Percentiles rank a stretch among this genome's conserved stretches.
Conservation (phyloP, 2,888 invertebrate species). For the Ceratothoa steindachneri region DNA sequence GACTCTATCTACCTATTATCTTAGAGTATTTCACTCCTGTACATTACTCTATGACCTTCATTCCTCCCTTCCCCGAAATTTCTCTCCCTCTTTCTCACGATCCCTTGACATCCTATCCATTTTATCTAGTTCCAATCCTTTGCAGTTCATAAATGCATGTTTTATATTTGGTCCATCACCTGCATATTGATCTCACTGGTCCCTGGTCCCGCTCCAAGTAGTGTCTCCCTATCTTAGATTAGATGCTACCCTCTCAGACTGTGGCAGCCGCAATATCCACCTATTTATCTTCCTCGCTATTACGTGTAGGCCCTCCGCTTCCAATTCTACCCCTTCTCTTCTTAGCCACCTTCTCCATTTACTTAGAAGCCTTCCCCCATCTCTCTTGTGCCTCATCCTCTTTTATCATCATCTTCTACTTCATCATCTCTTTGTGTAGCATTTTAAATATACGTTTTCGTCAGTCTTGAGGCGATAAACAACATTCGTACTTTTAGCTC, state of each 20-base stretch:
- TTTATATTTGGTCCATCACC: neutral
- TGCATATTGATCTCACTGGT: no score
- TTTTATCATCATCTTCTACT: neutral
- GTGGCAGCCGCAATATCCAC: no score
- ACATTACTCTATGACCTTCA: neutral
- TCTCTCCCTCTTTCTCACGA: constrained; percentile 18
- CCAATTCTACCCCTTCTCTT: neutral
- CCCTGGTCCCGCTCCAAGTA: no score
- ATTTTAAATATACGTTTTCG: no score
- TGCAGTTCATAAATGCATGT: neutral
- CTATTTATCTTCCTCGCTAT: neutral
- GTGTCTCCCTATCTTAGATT: no score
- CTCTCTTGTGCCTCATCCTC: neutral
- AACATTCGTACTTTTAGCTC: no score
- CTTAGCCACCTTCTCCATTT: neutral
- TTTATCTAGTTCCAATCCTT: neutral
- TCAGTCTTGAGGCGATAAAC: no score
- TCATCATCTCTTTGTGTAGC: constrained; percentile 1
- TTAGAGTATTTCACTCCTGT: no score
- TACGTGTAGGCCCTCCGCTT: neutral
- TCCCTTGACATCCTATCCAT: neutral
- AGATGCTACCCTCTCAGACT: no score
- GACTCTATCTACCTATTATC: no score
- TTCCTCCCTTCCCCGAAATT: constrained; percentile 15
- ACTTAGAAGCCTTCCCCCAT: neutral